A percentile compares a stretch with the other conserved stretches of the same genome.
phyloP scores from a whole-genome alignment of 1,140 invertebrate genomes.

The Platyura marginata region DNA sequence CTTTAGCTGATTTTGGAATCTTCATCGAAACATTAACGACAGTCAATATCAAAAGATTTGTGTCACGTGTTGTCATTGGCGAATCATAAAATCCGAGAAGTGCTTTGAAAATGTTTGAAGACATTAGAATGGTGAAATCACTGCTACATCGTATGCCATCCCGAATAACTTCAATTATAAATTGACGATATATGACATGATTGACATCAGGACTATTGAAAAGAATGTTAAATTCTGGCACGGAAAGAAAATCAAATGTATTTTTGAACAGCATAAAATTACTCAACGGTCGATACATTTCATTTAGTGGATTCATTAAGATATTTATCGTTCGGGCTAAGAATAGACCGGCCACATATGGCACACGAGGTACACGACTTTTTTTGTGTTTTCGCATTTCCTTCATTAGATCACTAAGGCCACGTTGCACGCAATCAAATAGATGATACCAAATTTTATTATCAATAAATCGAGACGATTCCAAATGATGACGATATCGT shows the following conservation, averaged over 20 bases:
- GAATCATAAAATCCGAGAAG: conserved; percentile 31
- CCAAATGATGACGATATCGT: conserved; percentile 33
- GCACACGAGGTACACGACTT: conserved; percentile 28
- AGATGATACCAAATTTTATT: conserved; percentile 23
- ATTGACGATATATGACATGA: conserved; percentile 33
- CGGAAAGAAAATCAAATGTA: conserved; percentile 37
- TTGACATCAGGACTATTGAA: conserved; percentile 44
- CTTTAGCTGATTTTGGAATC: conserved; percentile 35
- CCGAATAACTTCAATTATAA: conserved; percentile 41
- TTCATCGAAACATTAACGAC: conserved; percentile 34
- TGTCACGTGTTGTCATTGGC: conserved; percentile 22
- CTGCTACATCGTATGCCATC: conserved; percentile 37
- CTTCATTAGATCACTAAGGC: conserved; percentile 19
- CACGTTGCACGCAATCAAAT: conserved; percentile 30
- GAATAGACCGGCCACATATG: conserved; percentile 39
- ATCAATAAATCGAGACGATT: conserved; percentile 25
- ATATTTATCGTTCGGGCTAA: conserved; percentile 38
- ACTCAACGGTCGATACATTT: conserved; percentile 39
- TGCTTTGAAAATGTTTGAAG: conserved; percentile 37
- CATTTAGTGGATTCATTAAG: conserved; percentile 35
- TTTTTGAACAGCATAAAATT: conserved; percentile 45
- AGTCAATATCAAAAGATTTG: conserved; percentile 39
- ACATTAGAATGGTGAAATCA: conserved; percentile 36
- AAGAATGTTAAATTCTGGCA: conserved; percentile 52
- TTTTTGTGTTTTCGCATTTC: conserved; percentile 17